phyloP scores from a whole-genome alignment of 2,888 invertebrate genomes.

The Megastigmus dorsalis region DNA sequence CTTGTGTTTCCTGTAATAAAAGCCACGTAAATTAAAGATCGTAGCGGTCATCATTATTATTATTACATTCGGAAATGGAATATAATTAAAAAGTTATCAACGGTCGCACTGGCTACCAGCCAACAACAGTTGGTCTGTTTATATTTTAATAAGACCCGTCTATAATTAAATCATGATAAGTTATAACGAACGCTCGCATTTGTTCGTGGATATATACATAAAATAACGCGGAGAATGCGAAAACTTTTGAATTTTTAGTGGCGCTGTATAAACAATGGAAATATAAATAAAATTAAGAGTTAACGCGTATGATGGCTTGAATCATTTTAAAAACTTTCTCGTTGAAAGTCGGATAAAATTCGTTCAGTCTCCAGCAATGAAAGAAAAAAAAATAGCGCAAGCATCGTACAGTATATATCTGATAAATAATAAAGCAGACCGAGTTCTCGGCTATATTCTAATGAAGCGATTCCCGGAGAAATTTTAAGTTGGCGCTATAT shows the following conservation, averaged over 20 bases:
- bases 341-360: conserved; percentile 19
- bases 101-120: not conserved
- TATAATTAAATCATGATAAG: conserved; percentile 8
- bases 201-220: no score
- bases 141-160: conserved; percentile 6
- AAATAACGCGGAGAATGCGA: no score
- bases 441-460: no score
- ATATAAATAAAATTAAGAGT: conserved; percentile 3
- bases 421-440: not conserved
- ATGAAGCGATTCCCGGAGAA: no score
- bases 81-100: conserved; percentile 6
- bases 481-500: no score
- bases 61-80: not conserved
- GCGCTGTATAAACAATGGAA: no score
- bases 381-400: not conserved
- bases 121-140: conserved; percentile 7
- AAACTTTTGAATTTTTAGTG: no score
- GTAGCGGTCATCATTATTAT: not conserved
- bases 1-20: no score
- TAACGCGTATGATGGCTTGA: not conserved
- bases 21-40: no score
- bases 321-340: conserved; percentile 26
- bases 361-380: not conserved
- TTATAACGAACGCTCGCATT: no score
- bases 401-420: not conserved